phyloP scores from a whole-genome alignment of 2,888 invertebrate genomes.

The Toxonevra muliebris region DNA sequence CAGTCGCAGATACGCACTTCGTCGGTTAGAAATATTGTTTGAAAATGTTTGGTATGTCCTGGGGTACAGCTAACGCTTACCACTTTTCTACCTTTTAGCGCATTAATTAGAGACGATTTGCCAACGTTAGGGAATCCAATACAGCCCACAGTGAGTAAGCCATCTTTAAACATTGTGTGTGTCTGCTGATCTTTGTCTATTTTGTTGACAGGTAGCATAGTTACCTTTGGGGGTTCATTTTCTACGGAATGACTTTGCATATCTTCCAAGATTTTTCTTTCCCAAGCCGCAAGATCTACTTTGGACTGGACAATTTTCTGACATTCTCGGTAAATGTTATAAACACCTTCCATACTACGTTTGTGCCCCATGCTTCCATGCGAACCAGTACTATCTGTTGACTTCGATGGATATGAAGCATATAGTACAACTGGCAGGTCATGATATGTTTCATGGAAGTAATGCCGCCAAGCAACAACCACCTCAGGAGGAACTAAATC shows the following conservation, averaged over 20 bases:
- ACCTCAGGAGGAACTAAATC: conserved; percentile 84
- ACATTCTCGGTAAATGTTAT: conserved; percentile 80
- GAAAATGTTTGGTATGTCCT: conserved; percentile 97
- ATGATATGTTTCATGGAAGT: conserved; percentile 77
- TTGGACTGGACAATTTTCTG: conserved; percentile 75
- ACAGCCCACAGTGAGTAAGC: conserved; percentile 87
- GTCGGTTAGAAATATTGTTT: conserved; percentile 83
- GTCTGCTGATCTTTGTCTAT: conserved; percentile 63
- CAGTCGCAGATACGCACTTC: conserved; percentile 92
- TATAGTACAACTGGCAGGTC: conserved; percentile 81
- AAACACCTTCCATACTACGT: conserved; percentile 71
- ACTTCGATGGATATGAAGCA: conserved; percentile 77
- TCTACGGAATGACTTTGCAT: conserved; percentile 62
- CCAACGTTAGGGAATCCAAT: conserved; percentile 99
- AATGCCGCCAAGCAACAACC: conserved; percentile 88
- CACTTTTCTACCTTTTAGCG: conserved; percentile 84
- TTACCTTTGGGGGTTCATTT: conserved; percentile 36
- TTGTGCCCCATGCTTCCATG: conserved; percentile 50
- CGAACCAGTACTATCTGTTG: conserved; percentile 49
- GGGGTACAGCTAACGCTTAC: conserved; percentile 97
- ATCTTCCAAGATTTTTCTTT: conserved; percentile 84
- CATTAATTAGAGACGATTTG: conserved; percentile 99
- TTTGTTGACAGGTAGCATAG: conserved; percentile 35
- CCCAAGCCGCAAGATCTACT: conserved; percentile 84
- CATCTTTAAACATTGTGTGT: conserved; percentile 70